Evolutionary conservation across 2,797 vertebrate genomes (phyloP).

Genomic region (Amphiprion clarkii): DNA sequence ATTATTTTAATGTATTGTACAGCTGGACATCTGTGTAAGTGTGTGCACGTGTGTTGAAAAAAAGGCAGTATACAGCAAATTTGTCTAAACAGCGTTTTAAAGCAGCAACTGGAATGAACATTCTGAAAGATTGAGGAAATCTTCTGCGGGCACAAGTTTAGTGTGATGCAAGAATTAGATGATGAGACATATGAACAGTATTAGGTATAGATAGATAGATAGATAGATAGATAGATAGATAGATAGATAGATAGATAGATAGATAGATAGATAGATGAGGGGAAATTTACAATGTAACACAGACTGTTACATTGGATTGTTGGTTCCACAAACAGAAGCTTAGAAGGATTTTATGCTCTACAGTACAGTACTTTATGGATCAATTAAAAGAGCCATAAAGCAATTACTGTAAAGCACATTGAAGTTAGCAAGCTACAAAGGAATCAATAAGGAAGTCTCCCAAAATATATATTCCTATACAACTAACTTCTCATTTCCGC

Average conservation of each 20-base stretch:
- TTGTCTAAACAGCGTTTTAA: constrained; percentile 23
- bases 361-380: constrained; percentile 11
- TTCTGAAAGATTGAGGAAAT: constrained; percentile 30
- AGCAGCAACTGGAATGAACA: constrained; percentile 6
- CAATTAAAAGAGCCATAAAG: constrained; percentile 37
- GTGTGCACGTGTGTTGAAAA: background rate
- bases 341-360: constrained; percentile 28
- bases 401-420: constrained; percentile 19
- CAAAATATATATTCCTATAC: too few relatives aligned
- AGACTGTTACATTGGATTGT: background rate
- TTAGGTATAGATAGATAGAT: too few relatives aligned
- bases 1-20: constrained; percentile 46
- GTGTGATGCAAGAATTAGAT: constrained; percentile 6
- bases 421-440: constrained; percentile 29
- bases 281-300: too few relatives aligned
- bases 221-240: too few relatives aligned
- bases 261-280: too few relatives aligned
- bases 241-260: too few relatives aligned
- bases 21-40: constrained; percentile 25
- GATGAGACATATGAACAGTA: constrained; percentile 11
- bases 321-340: constrained; percentile 24
- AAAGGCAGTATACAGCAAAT: constrained; percentile 30
- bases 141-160: background rate
- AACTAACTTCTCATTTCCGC: too few relatives aligned
- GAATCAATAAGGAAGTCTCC: background rate